A percentile compares a stretch with the other conserved stretches of the same genome.
These are phyloP conservation scores for Latrodectus elegans DNA, from an alignment of 2,888 invertebrate genomes.

Conservation along the genomic window DNA sequence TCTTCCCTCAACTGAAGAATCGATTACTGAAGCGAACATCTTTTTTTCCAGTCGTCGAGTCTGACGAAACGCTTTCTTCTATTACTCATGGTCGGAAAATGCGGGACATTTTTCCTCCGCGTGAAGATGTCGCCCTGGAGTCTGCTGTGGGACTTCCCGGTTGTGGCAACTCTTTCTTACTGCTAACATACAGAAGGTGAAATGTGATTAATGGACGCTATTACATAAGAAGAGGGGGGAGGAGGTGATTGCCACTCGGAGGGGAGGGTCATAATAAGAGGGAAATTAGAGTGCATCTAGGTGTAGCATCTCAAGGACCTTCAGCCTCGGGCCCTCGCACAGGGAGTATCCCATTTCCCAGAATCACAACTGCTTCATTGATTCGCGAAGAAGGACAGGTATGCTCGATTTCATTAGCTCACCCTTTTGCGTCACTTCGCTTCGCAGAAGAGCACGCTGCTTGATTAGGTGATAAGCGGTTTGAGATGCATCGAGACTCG, in stretches of 20 bases:
- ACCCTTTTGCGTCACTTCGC: neutral
- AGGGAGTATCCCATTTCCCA: constrained; percentile 43
- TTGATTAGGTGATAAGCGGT: no score
- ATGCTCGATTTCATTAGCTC: neutral
- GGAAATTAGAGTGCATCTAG: constrained; percentile 11
- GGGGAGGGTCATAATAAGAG: neutral
- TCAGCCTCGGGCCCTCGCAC: constrained; percentile 12
- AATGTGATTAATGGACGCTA: constrained; percentile 31
- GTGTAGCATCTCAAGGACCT: constrained; percentile 34
- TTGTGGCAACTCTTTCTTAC: neutral
- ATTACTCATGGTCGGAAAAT: no score
- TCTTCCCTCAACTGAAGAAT: no score
- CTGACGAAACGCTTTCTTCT: no score
- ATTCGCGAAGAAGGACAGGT: constrained; percentile 4
- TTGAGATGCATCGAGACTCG: no score
- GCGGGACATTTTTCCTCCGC: no score
- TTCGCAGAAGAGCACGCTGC: no score
- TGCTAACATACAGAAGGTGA: neutral
- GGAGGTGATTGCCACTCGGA: constrained; percentile 33
- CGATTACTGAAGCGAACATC: no score
- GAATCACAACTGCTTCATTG: constrained; percentile 11
- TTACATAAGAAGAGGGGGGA: constrained; percentile 37
- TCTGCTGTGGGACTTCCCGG: neutral
- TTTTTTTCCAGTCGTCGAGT: no score
- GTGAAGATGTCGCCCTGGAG: neutral